Percentiles rank a stretch among this genome's conserved stretches.
Conservation (phyloP, 1,140 invertebrate genomes). For the Prorops nasuta region DNA sequence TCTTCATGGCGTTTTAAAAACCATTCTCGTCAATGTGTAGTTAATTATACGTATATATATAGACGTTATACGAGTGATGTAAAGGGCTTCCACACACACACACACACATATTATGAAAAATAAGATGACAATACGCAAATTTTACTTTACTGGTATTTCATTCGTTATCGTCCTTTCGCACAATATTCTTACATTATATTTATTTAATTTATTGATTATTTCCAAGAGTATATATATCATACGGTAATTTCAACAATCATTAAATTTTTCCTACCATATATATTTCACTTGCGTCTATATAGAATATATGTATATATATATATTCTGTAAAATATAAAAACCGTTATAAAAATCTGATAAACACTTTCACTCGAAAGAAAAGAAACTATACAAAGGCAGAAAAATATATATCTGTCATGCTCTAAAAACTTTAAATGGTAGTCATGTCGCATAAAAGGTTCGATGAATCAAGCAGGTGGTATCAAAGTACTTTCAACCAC, state of each 20-base stretch:
- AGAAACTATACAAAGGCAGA: no score
- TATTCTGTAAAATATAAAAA: constrained; percentile 17
- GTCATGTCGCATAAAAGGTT: constrained; percentile 17
- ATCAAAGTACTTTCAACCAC: no score
- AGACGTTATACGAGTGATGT: constrained; percentile 26
- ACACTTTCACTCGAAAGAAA: no score
- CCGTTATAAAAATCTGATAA: no score
- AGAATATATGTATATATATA: background rate
- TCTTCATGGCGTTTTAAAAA: constrained; percentile 16
- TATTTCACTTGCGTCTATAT: no score
- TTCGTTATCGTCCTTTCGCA: no score
- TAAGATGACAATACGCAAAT: constrained; percentile 15
- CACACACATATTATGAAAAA: constrained; percentile 9
- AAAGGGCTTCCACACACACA: constrained; percentile 30
- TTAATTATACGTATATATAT: constrained; percentile 26
- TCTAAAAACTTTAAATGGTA: constrained; percentile 17
- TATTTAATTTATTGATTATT: no score
- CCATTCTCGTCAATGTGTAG: constrained; percentile 25
- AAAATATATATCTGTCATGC: constrained; percentile 15
- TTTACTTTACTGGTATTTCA: constrained; percentile 10
- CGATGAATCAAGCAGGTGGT: no score
- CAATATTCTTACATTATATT: no score
- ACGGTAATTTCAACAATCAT: no score
- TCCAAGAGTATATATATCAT: no score
- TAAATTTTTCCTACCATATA: no score